A percentile compares a stretch with the other conserved stretches of the same genome.
Conservation (phyloP, 2,888 invertebrate genomes). For the Drosophila formosana region DNA sequence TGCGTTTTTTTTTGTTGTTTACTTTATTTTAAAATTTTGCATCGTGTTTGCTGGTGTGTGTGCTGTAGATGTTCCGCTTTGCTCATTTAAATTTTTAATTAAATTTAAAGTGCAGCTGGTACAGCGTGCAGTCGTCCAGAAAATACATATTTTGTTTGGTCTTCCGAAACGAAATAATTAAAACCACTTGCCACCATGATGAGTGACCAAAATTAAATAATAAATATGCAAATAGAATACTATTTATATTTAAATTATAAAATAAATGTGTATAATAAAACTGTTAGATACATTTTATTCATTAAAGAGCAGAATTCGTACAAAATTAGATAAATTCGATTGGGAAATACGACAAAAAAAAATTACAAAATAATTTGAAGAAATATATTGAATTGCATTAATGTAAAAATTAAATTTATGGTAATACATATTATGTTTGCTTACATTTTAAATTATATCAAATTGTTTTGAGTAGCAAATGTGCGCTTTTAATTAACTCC, state of each 20-base stretch:
- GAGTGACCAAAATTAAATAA: not conserved
- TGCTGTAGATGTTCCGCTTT: conserved; percentile 43
- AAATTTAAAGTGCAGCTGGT: conserved; percentile 65
- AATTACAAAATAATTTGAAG: too few species aligned
- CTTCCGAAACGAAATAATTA: conserved; percentile 4
- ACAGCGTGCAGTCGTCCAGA: conserved; percentile 22
- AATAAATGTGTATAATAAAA: too few species aligned
- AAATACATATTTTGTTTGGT: conserved; percentile 15
- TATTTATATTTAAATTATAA: not conserved
- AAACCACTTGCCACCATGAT: not conserved
- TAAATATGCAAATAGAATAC: not conserved
- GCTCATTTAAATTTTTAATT: conserved; percentile 75
- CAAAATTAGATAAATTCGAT: too few species aligned
- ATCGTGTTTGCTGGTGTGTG: conserved; percentile 22
- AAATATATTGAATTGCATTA: too few species aligned
- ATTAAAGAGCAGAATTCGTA: too few species aligned
- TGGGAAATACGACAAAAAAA: too few species aligned
- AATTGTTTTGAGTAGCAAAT: too few species aligned
- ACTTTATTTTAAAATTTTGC: conserved; percentile 29
- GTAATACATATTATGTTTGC: too few species aligned
- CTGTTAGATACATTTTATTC: too few species aligned
- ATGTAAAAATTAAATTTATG: too few species aligned
- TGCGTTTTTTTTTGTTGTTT: conserved; percentile 6
- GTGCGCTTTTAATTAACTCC: not conserved
- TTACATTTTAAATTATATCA: too few species aligned